Percentiles rank a stretch among this genome's conserved stretches.
Conservation (phyloP, 37 sponge, comb jelly and placozoan species). For the Crambe crambe region DNA sequence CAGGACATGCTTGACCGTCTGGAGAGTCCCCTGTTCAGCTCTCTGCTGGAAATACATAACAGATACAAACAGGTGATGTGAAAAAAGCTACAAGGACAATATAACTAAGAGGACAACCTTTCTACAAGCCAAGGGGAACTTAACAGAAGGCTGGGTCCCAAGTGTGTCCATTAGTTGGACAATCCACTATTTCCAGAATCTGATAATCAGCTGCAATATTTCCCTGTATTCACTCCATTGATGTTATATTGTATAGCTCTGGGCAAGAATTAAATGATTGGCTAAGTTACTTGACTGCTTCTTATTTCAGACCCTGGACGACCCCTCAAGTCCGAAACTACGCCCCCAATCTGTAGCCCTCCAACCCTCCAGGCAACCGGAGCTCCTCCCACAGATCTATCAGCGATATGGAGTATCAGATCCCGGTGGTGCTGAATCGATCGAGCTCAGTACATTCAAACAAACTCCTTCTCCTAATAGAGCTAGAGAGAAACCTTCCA, state of each 20-base stretch:
- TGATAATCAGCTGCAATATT: not conserved
- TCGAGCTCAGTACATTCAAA: too few relatives aligned
- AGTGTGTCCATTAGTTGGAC: not conserved
- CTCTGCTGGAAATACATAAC: slow-evolving; percentile 29
- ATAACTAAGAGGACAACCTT: not conserved
- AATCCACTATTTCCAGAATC: not conserved
- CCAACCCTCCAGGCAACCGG: not conserved
- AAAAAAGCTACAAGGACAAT: too few relatives aligned
- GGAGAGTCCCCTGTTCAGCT: slow-evolving; percentile 42
- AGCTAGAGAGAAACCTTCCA: too few relatives aligned
- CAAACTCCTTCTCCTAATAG: not conserved
- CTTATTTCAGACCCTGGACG: not conserved
- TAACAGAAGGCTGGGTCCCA: not conserved
- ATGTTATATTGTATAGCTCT: too few relatives aligned
- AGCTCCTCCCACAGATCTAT: not conserved
- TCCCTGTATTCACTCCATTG: not conserved
- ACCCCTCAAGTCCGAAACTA: not conserved
- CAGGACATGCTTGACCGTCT: slow-evolving; percentile 7
- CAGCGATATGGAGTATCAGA: slow-evolving; percentile 19
- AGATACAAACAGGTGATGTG: slow-evolving; percentile 27
- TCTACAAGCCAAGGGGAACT: not conserved
- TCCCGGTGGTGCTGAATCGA: not conserved
- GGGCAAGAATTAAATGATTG: too few relatives aligned
- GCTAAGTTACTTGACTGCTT: too few relatives aligned
- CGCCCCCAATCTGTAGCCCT: not conserved